Conservation (phyloP, 2,888 invertebrate genomes). For the Oscheius myriophilus region DNA sequence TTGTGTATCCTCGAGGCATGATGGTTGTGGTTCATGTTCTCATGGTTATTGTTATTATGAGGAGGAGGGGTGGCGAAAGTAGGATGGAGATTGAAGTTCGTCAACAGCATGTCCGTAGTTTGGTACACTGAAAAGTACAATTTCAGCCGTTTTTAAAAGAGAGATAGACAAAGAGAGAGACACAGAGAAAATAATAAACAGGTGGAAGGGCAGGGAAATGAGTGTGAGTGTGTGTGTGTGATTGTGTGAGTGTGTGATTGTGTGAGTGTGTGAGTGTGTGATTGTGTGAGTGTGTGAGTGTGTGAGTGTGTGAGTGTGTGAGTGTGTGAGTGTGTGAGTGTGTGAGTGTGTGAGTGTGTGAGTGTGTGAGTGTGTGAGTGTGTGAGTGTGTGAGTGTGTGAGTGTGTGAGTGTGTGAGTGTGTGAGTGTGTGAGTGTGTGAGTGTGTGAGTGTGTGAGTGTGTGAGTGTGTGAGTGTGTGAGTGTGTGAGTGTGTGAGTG, state of each 20-base stretch:
- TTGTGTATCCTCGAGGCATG: slow-evolving; percentile 36
- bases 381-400: slow-evolving; percentile 3
- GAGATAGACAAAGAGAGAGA: background rate
- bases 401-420: no score
- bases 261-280: no score
- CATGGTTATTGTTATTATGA: slow-evolving; percentile 25
- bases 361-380: slow-evolving; percentile 3
- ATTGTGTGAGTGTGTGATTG: no score
- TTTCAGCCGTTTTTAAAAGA: background rate
- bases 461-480: no score
- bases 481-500: no score
- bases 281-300: background rate
- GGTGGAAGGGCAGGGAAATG: no score
- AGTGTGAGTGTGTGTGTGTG: no score
- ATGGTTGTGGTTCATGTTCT: slow-evolving; percentile 43
- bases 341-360: slow-evolving; percentile 5
- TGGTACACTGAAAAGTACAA: slow-evolving; percentile 27
- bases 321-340: slow-evolving; percentile 8
- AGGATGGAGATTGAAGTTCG: slow-evolving; percentile 36
- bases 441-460: no score
- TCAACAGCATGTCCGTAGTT: slow-evolving; percentile 48
- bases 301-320: slow-evolving; percentile 12
- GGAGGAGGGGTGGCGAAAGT: slow-evolving; percentile 34
- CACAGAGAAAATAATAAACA: no score
- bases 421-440: no score